Percentiles rank a stretch among this genome's conserved stretches.
Evolutionary conservation across 2,113 vertebrate genomes (phyloP).

Genomic region (Piliocolobus tephrosceles): DNA sequence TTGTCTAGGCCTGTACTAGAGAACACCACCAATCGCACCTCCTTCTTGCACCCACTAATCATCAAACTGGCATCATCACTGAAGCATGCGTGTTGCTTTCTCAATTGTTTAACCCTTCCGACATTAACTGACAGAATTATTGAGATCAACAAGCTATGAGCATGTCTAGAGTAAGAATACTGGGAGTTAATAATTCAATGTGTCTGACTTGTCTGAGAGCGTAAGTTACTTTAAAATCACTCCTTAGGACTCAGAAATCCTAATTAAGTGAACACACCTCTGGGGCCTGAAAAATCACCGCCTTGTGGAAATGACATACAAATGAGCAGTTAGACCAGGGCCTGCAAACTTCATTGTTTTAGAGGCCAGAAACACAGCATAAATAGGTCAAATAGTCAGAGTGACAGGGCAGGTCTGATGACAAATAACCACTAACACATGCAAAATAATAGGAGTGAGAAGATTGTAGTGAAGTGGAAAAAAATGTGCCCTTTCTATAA

Average conservation of each 20-base stretch:
- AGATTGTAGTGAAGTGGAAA: background rate
- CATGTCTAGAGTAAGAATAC: background rate
- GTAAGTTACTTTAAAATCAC: background rate
- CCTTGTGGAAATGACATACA: no score
- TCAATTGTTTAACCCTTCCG: background rate
- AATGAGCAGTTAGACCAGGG: background rate
- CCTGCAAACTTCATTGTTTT: background rate
- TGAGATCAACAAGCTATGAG: background rate
- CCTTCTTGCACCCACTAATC: background rate
- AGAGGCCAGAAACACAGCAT: background rate
- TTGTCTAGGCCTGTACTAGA: accelerated
- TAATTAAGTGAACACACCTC: background rate
- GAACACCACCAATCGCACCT: background rate
- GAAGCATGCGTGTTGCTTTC: background rate
- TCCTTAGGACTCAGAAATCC: background rate
- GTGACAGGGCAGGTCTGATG: background rate
- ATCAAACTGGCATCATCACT: background rate
- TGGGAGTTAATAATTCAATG: background rate
- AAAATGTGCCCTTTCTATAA: background rate
- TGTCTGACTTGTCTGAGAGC: background rate
- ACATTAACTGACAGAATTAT: background rate
- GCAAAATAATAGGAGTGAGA: background rate
- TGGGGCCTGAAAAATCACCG: background rate
- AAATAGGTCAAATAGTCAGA: no score
- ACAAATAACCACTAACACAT: accelerated